A percentile compares a stretch with the other conserved stretches of the same genome.
Conservation (phyloP, 1,140 invertebrate species). For the Stegodyphus dumicola region DNA sequence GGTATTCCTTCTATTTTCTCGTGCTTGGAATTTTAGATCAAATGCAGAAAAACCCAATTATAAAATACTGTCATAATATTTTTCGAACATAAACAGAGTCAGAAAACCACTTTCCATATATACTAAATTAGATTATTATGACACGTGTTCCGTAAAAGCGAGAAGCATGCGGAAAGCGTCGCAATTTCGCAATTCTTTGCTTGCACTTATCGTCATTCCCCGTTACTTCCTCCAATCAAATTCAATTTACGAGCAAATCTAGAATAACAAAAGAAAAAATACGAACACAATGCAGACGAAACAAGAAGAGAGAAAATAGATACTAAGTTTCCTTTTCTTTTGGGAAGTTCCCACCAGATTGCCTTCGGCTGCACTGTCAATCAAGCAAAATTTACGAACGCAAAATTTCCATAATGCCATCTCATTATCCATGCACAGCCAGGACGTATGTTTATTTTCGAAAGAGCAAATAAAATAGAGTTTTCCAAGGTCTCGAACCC, state of each 20-base stretch:
- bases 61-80: too few relatives aligned
- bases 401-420: conserved; percentile 18
- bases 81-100: too few relatives aligned
- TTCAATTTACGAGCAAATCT: background rate
- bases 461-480: conserved; percentile 34
- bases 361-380: conserved; percentile 15
- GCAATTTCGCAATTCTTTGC: background rate
- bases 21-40: too few relatives aligned
- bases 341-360: background rate
- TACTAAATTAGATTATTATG: too few relatives aligned
- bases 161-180: too few relatives aligned
- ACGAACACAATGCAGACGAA: background rate
- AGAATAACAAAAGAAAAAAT: conserved; percentile 1
- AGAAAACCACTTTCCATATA: too few relatives aligned
- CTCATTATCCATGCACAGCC: conserved; percentile 4
- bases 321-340: conserved; percentile 14
- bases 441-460: conserved; percentile 22
- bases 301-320: background rate
- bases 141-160: too few relatives aligned
- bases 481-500: conserved; percentile 24
- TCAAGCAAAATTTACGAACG: conserved; percentile 35
- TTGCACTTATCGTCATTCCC: background rate
- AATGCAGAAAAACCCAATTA: too few relatives aligned
- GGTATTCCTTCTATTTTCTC: too few relatives aligned
- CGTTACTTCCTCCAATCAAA: background rate